These are phyloP conservation scores for Orchestia grillus DNA, from an alignment of 1,140 invertebrate species.

Conservation along the genomic window DNA sequence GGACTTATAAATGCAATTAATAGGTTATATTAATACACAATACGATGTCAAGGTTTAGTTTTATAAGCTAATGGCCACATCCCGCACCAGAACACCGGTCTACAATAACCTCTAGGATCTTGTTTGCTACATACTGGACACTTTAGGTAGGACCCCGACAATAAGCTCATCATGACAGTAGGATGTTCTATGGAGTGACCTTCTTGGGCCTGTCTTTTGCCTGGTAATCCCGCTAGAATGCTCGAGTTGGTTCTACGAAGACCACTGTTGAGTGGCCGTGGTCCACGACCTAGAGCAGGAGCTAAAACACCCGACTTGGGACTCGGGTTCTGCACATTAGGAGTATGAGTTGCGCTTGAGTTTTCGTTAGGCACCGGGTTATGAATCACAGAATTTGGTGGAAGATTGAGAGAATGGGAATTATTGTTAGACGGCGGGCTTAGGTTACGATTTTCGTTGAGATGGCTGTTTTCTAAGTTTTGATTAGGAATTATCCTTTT, in stretches of 20 bases:
- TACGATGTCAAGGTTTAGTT: neutral
- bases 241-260: neutral
- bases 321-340: neutral
- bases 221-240: neutral
- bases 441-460: neutral
- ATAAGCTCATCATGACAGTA: slow-evolving; percentile 14
- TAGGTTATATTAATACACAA: neutral
- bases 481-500: neutral
- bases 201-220: neutral
- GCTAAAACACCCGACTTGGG: neutral
- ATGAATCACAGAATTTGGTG: neutral
- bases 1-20: neutral
- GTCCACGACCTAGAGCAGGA: neutral
- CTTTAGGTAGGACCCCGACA: slow-evolving; percentile 16
- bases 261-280: neutral
- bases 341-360: neutral
- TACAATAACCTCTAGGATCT: slow-evolving; percentile 14
- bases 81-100: slow-evolving; percentile 23
- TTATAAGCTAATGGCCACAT: slow-evolving; percentile 17
- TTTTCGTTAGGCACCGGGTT: neutral
- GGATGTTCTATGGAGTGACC: slow-evolving; percentile 20
- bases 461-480: neutral
- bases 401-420: neutral
- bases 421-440: neutral
- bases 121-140: slow-evolving; percentile 8